Evolutionary conservation across 2,888 invertebrate genomes (phyloP).

Genomic region (Podotricha telesiphe): DNA sequence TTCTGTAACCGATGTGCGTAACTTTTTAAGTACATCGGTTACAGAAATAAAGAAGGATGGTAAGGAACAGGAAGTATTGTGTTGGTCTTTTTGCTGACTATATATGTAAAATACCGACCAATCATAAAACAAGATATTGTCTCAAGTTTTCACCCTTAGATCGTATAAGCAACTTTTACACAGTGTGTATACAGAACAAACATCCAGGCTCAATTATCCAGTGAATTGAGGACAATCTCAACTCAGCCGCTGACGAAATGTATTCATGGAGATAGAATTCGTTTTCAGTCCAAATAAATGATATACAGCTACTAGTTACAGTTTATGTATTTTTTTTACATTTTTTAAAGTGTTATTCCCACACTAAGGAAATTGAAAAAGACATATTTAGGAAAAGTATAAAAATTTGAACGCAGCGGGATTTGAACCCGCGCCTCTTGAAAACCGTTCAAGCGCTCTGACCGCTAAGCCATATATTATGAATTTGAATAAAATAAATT

Average conservation of each 20-base stretch:
- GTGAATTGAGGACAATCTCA: conserved; percentile 20
- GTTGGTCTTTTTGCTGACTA: background rate
- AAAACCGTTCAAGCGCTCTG: too few relatives aligned
- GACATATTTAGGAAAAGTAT: too few relatives aligned
- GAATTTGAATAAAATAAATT: too few relatives aligned
- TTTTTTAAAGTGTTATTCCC: too few relatives aligned
- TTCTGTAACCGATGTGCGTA: too few relatives aligned
- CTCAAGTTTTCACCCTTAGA: background rate
- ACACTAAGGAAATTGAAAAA: too few relatives aligned
- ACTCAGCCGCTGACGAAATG: conserved; percentile 21
- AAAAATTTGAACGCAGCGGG: too few relatives aligned
- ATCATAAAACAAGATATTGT: background rate
- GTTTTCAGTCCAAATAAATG: background rate
- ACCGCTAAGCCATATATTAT: too few relatives aligned
- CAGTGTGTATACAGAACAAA: conserved; percentile 20
- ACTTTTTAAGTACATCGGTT: too few relatives aligned
- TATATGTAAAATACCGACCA: background rate
- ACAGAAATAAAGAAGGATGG: too few relatives aligned
- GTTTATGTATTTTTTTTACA: too few relatives aligned
- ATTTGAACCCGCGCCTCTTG: too few relatives aligned
- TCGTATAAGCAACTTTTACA: background rate
- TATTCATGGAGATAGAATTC: conserved; percentile 10
- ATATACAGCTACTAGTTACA: background rate
- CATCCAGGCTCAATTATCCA: background rate
- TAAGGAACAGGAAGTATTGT: background rate